Evolutionary conservation across 2,113 vertebrate species (phyloP).

Genomic region (Maccullochella peelii): DNA sequence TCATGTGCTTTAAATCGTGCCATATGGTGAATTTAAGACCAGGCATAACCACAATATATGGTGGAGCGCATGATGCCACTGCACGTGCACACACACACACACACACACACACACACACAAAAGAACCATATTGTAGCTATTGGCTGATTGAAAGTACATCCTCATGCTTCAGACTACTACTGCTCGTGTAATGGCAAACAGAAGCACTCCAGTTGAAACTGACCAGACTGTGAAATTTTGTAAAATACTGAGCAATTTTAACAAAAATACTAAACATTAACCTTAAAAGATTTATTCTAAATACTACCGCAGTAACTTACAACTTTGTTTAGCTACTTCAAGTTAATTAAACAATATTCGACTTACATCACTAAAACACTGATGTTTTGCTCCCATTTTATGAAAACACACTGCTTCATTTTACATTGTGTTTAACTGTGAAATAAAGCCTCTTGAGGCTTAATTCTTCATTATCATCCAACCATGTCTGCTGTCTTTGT

Average conservation of each 20-base stretch:
- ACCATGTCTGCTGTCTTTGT: background rate
- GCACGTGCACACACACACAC: slow-evolving; percentile 2
- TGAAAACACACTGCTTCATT: background rate
- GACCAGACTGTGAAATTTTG: background rate
- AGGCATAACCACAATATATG: slow-evolving; percentile 63
- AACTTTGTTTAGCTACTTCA: background rate
- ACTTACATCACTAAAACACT: background rate
- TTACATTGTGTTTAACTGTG: slow-evolving; percentile 5
- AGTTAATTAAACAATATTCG: background rate
- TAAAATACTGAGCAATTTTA: background rate
- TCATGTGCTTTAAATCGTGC: slow-evolving; percentile 72
- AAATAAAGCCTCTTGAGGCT: background rate
- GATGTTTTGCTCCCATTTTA: background rate
- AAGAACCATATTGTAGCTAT: slow-evolving; percentile 25
- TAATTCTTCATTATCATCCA: slow-evolving; percentile 24
- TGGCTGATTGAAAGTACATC: slow-evolving; percentile 45
- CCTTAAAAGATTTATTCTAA: background rate
- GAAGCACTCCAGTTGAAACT: slow-evolving; percentile 15
- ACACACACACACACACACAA: slow-evolving; percentile 11
- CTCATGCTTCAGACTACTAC: slow-evolving; percentile 19
- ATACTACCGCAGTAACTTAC: background rate
- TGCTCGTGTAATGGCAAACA: slow-evolving; percentile 29
- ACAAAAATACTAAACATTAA: background rate
- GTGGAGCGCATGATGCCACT: slow-evolving; percentile 39
- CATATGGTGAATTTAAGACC: slow-evolving; percentile 72